These are phyloP conservation scores for Cepphus grylle DNA, from an alignment of 2,113 vertebrate species.

Conservation along the genomic window DNA sequence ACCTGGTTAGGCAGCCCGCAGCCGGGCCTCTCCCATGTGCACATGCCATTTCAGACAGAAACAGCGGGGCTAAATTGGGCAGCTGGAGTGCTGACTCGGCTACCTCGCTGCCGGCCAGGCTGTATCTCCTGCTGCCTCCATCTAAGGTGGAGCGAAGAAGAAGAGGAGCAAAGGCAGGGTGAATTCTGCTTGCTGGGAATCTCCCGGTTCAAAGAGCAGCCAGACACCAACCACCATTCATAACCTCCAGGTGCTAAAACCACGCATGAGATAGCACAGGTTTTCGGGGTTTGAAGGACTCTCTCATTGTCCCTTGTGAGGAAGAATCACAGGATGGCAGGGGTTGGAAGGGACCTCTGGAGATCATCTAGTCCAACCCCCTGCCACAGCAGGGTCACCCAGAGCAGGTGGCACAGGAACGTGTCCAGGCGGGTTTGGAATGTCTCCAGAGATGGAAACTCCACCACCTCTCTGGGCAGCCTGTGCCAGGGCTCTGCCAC, in stretches of 20 bases:
- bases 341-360: no score
- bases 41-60: not conserved
- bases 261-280: accelerated
- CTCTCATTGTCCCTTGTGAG: not conserved
- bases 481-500: no score
- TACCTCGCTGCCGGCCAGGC: accelerated
- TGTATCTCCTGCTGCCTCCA: not conserved
- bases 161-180: not conserved
- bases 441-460: no score
- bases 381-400: no score
- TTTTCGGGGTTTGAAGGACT: not conserved
- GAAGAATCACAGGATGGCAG: not conserved
- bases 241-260: not conserved
- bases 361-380: not conserved
- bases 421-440: no score
- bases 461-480: no score
- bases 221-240: not conserved
- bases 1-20: not conserved
- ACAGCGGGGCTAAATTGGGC: not conserved
- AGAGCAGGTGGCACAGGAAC: no score
- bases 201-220: not conserved
- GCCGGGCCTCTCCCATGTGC: not conserved
- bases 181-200: not conserved
- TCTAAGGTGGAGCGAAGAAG: not conserved
- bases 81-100: not conserved